Conservation (phyloP, 2,888 invertebrate genomes). For the Mythimna ferrago region DNA sequence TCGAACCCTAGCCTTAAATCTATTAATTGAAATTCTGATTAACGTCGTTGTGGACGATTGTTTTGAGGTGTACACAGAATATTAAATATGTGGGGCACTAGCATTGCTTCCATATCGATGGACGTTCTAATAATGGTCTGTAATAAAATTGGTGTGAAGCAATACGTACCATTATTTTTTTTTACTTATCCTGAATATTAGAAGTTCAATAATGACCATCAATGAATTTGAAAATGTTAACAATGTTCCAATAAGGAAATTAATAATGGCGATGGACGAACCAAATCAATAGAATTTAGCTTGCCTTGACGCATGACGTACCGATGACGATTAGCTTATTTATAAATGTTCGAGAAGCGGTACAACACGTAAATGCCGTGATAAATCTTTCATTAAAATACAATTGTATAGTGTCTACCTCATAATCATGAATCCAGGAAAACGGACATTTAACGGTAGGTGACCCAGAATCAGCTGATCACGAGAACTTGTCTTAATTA, state of each 20-base stretch:
- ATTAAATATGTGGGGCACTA: constrained; percentile 44
- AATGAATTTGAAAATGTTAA: not conserved
- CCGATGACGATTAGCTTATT: constrained; percentile 41
- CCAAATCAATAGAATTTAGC: constrained; percentile 20
- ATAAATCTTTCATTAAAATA: constrained; percentile 30
- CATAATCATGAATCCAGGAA: constrained; percentile 60
- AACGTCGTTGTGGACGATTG: constrained; percentile 51
- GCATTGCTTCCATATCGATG: constrained; percentile 1
- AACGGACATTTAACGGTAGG: constrained; percentile 58
- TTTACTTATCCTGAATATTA: not conserved
- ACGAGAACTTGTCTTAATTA: constrained; percentile 64
- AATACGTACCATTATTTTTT: not conserved
- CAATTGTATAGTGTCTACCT: constrained; percentile 28
- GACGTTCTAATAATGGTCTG: not conserved
- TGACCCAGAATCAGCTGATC: constrained; percentile 67
- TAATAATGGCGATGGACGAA: not conserved
- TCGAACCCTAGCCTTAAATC: constrained; percentile 57
- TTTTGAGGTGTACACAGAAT: constrained; percentile 47
- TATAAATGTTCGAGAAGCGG: constrained; percentile 37
- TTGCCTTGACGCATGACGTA: constrained; percentile 29
- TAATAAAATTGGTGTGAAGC: not conserved
- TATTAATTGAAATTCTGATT: constrained; percentile 66
- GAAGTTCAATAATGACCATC: not conserved
- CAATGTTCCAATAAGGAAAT: not conserved
- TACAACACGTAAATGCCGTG: constrained; percentile 26